phyloP scores from a whole-genome alignment of 2,113 vertebrate species.

The Rhea pennata region DNA sequence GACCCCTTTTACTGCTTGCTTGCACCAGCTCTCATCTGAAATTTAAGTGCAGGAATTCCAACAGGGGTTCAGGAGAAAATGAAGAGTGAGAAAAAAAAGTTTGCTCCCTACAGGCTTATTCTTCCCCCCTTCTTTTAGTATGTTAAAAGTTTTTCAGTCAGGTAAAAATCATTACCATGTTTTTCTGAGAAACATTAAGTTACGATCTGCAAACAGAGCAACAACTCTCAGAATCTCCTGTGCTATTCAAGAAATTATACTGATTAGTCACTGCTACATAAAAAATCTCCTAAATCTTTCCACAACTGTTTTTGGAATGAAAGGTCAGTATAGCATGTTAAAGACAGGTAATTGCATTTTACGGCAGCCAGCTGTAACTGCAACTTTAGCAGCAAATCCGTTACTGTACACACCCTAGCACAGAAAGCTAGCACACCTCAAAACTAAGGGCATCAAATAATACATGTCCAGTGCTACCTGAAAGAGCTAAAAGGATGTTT shows the following conservation, averaged over 20 bases:
- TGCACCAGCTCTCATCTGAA: not conserved
- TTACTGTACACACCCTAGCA: constrained; percentile 87
- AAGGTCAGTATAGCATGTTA: not conserved
- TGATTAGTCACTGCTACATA: not conserved
- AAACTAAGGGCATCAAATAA: constrained; percentile 86
- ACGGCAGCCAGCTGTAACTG: constrained; percentile 81
- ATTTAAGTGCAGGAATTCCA: not conserved
- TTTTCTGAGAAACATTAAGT: not conserved
- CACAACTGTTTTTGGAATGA: not conserved
- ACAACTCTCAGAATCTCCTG: not conserved
- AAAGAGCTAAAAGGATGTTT: constrained; percentile 86
- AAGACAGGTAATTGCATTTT: not conserved
- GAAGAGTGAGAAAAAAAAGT: not conserved
- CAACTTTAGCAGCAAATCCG: constrained; percentile 83
- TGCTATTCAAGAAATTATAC: not conserved
- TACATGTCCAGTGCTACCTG: constrained; percentile 67
- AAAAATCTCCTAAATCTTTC: not conserved
- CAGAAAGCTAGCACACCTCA: constrained; percentile 75
- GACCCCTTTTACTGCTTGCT: not conserved
- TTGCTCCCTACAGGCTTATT: not conserved
- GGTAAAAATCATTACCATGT: not conserved
- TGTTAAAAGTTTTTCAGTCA: not conserved
- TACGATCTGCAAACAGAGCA: not conserved
- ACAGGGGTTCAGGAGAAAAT: not conserved
- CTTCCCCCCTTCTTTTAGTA: not conserved